Conservation (phyloP, 2,888 invertebrate species). For the Eutolmus rufibarbis region DNA sequence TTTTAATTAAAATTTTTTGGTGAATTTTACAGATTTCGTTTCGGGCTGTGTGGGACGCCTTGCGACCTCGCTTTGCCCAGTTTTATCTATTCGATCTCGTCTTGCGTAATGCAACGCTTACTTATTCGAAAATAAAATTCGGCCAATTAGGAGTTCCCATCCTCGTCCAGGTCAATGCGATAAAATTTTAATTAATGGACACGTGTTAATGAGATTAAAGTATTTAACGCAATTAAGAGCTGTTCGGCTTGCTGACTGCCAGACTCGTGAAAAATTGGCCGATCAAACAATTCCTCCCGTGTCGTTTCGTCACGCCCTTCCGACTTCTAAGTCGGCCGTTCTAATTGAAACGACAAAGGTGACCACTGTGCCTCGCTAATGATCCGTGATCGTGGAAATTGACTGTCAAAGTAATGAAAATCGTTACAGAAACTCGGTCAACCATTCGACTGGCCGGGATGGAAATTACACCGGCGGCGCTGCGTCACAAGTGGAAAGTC, state of each 20-base stretch:
- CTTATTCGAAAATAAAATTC: not conserved
- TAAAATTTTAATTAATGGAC: constrained; percentile 34
- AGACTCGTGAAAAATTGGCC: not conserved
- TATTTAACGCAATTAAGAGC: constrained; percentile 17
- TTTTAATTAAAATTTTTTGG: constrained; percentile 33
- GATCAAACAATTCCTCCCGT: constrained; percentile 4
- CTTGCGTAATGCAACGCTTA: not conserved
- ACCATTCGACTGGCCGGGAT: constrained; percentile 4
- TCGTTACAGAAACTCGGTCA: constrained; percentile 29
- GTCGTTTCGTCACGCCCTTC: constrained; percentile 7
- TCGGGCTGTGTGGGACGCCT: not conserved
- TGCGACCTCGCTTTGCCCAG: not conserved
- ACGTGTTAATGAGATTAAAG: constrained; percentile 38
- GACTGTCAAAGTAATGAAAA: constrained; percentile 42
- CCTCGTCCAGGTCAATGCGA: not conserved
- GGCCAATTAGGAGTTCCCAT: not conserved
- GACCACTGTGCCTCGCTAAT: constrained; percentile 37
- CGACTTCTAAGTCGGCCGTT: constrained; percentile 37
- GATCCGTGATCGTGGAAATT: constrained; percentile 43
- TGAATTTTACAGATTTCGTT: constrained; percentile 27
- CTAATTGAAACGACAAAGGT: constrained; percentile 41
- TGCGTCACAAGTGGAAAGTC: constrained; percentile 25
- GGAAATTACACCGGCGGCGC: constrained; percentile 5
- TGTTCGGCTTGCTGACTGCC: not conserved
- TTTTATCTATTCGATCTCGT: constrained; percentile 17